phyloP scores from a whole-genome alignment of 2,113 vertebrate genomes.

The Pelmatolapia mariae region DNA sequence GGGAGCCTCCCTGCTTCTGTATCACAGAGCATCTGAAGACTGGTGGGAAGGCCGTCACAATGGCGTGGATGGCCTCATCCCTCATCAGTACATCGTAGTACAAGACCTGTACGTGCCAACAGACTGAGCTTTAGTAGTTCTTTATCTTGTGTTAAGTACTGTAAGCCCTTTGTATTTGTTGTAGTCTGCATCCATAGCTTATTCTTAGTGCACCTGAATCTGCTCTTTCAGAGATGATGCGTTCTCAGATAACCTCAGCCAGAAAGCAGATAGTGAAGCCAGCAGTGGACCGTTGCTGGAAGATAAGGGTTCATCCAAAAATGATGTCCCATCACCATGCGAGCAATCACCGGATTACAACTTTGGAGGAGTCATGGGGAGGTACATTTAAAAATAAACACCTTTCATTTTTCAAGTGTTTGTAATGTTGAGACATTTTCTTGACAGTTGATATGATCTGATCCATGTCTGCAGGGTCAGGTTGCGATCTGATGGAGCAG shows the following conservation, averaged over 20 bases:
- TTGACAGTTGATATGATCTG: not conserved
- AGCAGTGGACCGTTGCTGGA: constrained; percentile 94
- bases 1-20: constrained; percentile 91
- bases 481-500: constrained; percentile 89
- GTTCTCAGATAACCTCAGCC: constrained; percentile 96
- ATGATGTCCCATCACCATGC: constrained; percentile 88
- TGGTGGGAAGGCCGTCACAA: constrained; percentile 99
- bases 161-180: not conserved
- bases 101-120: constrained; percentile 90
- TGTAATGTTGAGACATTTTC: not conserved
- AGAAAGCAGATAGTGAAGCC: constrained; percentile 96
- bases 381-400: constrained; percentile 63
- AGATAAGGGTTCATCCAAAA: constrained; percentile 93
- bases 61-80: constrained; percentile 94
- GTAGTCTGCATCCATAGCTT: not conserved
- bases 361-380: constrained; percentile 90
- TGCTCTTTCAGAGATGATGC: constrained; percentile 85
- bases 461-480: constrained; percentile 77
- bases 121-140: not conserved
- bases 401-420: not conserved
- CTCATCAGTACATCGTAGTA: constrained; percentile 98
- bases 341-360: constrained; percentile 88
- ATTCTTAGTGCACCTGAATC: not conserved
- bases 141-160: not conserved
- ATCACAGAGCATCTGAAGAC: constrained; percentile 93